These are phyloP conservation scores for Augochlora pura DNA, from an alignment of 1,140 invertebrate genomes.

Conservation along the genomic window DNA sequence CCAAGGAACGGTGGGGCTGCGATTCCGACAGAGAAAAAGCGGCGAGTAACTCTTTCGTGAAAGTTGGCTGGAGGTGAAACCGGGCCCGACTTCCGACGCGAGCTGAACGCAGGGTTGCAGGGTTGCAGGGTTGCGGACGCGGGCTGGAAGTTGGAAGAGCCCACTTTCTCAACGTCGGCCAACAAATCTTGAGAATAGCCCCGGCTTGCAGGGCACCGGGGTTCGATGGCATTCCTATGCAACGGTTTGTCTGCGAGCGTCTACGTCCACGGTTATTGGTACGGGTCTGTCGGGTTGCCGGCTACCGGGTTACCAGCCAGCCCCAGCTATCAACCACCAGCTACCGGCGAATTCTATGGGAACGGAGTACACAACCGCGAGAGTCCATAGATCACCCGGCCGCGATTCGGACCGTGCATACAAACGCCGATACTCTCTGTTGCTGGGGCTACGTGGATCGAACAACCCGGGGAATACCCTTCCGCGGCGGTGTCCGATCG, in stretches of 20 bases:
- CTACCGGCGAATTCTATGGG: neutral
- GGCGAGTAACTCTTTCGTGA: constrained; percentile 21
- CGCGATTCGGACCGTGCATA: neutral
- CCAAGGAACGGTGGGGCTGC: constrained; percentile 34
- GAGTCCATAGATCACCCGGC: constrained; percentile 45
- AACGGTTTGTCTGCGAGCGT: constrained; percentile 7
- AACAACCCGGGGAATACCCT: constrained; percentile 38
- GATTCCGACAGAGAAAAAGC: constrained; percentile 32
- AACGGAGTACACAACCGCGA: neutral
- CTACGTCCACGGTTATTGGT: neutral
- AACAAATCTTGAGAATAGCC: constrained; percentile 62
- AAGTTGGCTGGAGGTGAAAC: neutral
- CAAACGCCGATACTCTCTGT: constrained; percentile 3
- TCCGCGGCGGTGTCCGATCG: neutral
- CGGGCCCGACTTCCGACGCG: neutral
- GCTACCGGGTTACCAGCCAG: neutral
- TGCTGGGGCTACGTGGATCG: neutral
- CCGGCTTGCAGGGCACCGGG: neutral
- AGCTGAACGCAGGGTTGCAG: neutral
- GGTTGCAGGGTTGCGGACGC: neutral
- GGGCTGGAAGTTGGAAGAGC: constrained; percentile 15
- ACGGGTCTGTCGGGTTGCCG: neutral
- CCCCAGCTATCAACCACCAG: neutral
- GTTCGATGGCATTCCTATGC: constrained; percentile 25
- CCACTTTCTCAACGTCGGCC: constrained; percentile 64